Percentiles rank a stretch among this genome's conserved stretches.
Conservation (phyloP, 2,113 vertebrate genomes). For the Heterochromis multidens region DNA sequence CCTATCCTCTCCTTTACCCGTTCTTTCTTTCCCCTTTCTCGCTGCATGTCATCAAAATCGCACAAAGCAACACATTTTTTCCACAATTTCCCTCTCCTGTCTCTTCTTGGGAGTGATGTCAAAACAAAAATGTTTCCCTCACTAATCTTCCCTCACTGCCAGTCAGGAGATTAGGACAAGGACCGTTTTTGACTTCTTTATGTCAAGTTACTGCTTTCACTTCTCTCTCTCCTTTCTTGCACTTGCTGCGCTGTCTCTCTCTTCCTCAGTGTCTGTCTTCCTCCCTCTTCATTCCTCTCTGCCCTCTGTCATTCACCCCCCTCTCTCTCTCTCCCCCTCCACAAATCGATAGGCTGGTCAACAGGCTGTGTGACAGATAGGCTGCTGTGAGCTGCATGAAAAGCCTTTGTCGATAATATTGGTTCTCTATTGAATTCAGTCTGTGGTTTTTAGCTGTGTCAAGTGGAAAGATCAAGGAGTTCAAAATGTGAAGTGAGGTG, state of each 20-base stretch:
- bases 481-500: constrained; percentile 36
- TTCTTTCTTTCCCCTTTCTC: constrained; percentile 1
- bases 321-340: constrained; percentile 14
- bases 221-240: background rate
- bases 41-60: constrained; percentile 17
- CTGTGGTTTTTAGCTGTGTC: constrained; percentile 53
- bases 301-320: constrained; percentile 32
- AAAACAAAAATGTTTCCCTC: constrained; percentile 11
- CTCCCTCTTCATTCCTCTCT: constrained; percentile 13
- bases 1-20: background rate
- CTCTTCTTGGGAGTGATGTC: constrained; percentile 21
- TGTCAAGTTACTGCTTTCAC: constrained; percentile 11
- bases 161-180: constrained; percentile 1
- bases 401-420: constrained; percentile 63
- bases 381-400: constrained; percentile 53
- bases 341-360: constrained; percentile 60
- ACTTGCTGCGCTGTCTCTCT: background rate
- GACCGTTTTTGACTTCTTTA: constrained; percentile 3
- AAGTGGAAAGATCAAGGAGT: constrained; percentile 55
- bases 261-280: background rate
- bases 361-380: constrained; percentile 62
- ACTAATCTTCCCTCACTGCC: background rate
- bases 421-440: constrained; percentile 44
- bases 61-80: background rate
- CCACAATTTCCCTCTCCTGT: background rate